Evolutionary conservation across 2,113 vertebrate genomes (phyloP).

Genomic region (Larimichthys crocea): DNA sequence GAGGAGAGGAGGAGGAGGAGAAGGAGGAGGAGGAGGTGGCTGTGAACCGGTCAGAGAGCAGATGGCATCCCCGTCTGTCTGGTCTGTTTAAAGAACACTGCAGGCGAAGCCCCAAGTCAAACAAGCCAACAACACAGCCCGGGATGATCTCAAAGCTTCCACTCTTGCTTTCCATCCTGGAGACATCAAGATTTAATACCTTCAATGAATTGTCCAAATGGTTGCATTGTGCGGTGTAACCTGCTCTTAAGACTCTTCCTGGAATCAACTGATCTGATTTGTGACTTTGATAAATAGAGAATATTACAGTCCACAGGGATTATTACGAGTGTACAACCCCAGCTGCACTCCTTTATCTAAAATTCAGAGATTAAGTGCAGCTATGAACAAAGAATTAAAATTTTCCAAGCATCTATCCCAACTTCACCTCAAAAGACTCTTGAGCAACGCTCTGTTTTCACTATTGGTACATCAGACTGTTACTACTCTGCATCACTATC

Average conservation of each 20-base stretch:
- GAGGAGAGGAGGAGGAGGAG: not conserved
- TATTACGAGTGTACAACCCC: not conserved
- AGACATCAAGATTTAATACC: constrained; percentile 39
- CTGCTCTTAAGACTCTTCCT: not conserved
- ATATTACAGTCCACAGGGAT: too few relatives aligned
- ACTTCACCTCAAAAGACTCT: constrained; percentile 23
- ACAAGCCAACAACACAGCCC: constrained; percentile 48
- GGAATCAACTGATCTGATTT: not conserved
- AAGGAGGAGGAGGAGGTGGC: constrained; percentile 29
- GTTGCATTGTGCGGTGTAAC: not conserved
- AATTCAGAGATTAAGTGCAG: not conserved
- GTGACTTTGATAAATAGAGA: not conserved
- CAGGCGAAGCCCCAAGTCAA: constrained; percentile 67
- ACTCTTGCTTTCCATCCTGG: not conserved
- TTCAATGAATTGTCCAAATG: constrained; percentile 1
- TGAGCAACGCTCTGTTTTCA: constrained; percentile 5
- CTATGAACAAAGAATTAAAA: not conserved
- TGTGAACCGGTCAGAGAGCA: constrained; percentile 57
- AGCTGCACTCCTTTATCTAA: not conserved
- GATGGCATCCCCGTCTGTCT: constrained; percentile 75
- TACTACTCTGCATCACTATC: not conserved
- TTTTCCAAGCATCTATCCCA: not conserved
- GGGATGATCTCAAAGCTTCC: constrained; percentile 51
- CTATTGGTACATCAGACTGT: not conserved
- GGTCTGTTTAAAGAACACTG: constrained; percentile 70